Base-by-base conservation (phyloP, 2,113 vertebrate genomes). In the Zosterops lateralis region DNA sequence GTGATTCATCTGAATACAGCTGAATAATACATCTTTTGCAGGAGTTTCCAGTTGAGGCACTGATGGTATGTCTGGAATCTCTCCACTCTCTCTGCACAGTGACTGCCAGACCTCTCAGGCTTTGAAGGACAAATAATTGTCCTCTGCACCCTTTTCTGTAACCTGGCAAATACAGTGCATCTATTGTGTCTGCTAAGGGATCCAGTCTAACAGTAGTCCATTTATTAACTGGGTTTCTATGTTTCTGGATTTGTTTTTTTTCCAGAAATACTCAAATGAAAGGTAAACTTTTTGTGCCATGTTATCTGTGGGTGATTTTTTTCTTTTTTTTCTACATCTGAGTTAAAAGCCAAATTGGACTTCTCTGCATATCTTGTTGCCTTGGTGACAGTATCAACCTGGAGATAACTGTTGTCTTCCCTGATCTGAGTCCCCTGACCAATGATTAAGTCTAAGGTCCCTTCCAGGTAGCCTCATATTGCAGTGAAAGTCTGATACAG, bases 61-160 rank as follows among this genome's bases (percentile, higher is more conserved):
- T 95, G 57, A 48, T 78, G 80, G 80, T 64, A 95, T 93, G 89
- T 51, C 51, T 95, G 94, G 96, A 93, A 91, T 95, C 84, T 81
- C 51, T 51, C 83, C 4, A 2, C 86, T 86, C 87, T 73, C 67
- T 90, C 56, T 84, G 56, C 51, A 66, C 44, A 71, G 60, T 2
- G 5, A 80, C 75, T 92, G 28, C 50, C 80, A 80, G 77, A 80
- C 29, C 56, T 92, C 38, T 86, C 56, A 86, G 83, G 31, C 38
- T 89, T 64, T 95, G 80, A 89, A 90, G 65, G 72, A 90, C 68
- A 90, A 93, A 84, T 50, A 77, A 72, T 66, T 92, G 62, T 84
- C 51, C 65, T 84, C 84, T 14, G 3, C 56, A 62, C 76, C 47
- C 47, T 88, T 54, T 88, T 84, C 47, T 89, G 42, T 81, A 93